Evolutionary conservation across 2,888 invertebrate genomes (phyloP).

Genomic region (Drosophila kokeensis): DNA sequence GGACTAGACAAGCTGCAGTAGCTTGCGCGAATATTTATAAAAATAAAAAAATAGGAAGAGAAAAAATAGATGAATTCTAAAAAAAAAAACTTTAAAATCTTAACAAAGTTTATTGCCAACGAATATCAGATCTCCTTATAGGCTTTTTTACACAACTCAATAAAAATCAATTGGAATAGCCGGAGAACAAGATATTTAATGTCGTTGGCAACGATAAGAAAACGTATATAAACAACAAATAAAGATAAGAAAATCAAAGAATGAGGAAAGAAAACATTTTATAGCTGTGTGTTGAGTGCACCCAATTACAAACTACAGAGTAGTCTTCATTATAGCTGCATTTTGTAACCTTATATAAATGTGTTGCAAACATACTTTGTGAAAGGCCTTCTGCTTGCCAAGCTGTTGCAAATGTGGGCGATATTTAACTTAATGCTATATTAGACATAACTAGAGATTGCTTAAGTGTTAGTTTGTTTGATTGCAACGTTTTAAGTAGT

Average conservation of each 20-base stretch:
- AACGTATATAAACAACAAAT: neutral
- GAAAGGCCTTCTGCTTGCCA: conserved; percentile 29
- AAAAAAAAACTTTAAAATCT: neutral
- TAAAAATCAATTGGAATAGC: neutral
- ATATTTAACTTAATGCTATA: conserved; percentile 36
- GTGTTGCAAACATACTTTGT: conserved; percentile 44
- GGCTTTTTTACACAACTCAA: neutral
- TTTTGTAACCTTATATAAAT: neutral
- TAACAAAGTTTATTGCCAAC: neutral
- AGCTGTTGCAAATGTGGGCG: conserved; percentile 36
- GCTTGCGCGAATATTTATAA: neutral
- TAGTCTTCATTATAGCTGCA: conserved; percentile 11
- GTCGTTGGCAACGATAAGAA: neutral
- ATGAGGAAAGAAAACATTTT: neutral
- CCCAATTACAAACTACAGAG: neutral
- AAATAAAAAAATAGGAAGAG: neutral
- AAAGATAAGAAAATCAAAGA: neutral
- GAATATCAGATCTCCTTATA: neutral
- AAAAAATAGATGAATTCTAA: neutral
- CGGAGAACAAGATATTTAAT: neutral
- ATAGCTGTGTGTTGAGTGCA: neutral
- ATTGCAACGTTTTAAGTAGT: conserved; percentile 51
- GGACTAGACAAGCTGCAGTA: neutral
- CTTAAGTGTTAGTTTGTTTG: conserved; percentile 53
- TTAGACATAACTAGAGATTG: conserved; percentile 50